Conservation (phyloP, 2,797 vertebrate species). For the Bufotes viridis region DNA sequence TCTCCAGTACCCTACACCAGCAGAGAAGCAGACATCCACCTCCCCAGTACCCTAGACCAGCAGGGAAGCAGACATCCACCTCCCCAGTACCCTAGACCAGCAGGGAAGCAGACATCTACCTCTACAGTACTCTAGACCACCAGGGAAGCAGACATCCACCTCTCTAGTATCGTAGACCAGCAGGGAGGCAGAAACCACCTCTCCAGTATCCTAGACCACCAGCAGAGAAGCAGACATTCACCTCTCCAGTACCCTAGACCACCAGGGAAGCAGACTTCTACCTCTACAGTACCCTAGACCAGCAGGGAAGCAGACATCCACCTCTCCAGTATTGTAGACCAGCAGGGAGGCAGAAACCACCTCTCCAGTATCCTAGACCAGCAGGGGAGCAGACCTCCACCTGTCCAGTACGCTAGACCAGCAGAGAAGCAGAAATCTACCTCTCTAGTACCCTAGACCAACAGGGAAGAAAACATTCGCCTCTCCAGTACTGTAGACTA, state of each 20-base stretch:
- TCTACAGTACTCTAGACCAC: not conserved
- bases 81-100: not conserved
- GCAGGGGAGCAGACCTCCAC: not conserved
- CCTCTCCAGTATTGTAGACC: not conserved
- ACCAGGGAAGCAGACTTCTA: too few relatives aligned
- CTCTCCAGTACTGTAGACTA: not conserved
- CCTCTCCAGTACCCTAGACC: too few relatives aligned
- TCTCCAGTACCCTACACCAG: too few relatives aligned
- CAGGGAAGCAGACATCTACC: not conserved
- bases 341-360: not conserved
- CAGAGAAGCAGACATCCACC: too few relatives aligned
- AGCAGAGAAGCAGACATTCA: too few relatives aligned
- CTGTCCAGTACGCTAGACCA: not conserved
- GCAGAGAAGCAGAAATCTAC: not conserved
- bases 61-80: not conserved
- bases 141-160: too few relatives aligned
- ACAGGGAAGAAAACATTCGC: too few relatives aligned
- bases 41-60: not conserved
- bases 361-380: not conserved
- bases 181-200: too few relatives aligned
- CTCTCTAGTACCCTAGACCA: not conserved
- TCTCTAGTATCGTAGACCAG: not conserved
- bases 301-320: not conserved
- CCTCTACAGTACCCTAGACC: not conserved
- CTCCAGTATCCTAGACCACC: not conserved